phyloP scores from a whole-genome alignment of 2,113 vertebrate genomes.

The Prinia subflava region DNA sequence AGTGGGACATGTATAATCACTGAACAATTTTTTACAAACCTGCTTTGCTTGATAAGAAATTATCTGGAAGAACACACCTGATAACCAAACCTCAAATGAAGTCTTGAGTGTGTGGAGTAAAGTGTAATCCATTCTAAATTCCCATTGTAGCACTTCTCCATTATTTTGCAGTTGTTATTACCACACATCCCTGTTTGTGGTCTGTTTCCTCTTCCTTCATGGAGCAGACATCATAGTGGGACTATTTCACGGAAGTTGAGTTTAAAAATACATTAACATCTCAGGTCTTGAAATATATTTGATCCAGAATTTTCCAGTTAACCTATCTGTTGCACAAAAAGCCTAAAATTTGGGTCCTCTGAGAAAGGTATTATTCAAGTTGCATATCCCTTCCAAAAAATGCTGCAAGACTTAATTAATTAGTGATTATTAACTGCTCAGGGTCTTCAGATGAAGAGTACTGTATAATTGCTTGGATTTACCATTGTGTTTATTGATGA shows the following conservation, averaged over 20 bases:
- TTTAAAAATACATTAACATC: background rate
- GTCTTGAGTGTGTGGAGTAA: background rate
- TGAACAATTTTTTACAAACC: background rate
- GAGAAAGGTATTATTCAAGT: background rate
- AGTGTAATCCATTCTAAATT: background rate
- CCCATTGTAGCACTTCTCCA: background rate
- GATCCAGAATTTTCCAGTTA: background rate
- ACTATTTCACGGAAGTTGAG: background rate
- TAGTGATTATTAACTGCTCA: background rate
- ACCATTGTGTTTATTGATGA: background rate
- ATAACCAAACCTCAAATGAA: background rate
- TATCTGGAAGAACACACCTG: background rate
- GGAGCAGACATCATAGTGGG: background rate
- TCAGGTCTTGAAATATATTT: background rate
- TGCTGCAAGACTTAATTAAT: conserved; percentile 15
- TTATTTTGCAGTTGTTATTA: background rate
- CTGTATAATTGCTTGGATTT: background rate
- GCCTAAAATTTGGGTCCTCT: background rate
- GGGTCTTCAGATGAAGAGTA: background rate
- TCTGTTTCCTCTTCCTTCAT: background rate
- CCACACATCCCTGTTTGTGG: background rate
- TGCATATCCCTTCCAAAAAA: background rate
- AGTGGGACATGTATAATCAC: background rate
- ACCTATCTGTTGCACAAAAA: background rate
- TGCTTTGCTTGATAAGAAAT: background rate